Base-by-base conservation (phyloP, 2,888 invertebrate species). In the Rhagonycha lutea region DNA sequence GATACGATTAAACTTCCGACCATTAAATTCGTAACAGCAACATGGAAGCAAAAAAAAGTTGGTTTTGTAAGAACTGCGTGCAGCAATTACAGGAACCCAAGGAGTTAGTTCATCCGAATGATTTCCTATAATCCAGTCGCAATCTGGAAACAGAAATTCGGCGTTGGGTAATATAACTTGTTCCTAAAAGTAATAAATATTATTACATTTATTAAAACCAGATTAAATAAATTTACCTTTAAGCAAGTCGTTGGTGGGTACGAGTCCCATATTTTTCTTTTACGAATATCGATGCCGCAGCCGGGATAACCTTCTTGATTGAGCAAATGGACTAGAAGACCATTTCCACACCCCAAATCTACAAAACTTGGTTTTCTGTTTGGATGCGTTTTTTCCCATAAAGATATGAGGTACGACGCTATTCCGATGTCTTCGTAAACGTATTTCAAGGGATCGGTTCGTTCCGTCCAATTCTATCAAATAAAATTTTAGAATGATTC, bases 61-160 rank as follows among this genome's bases (percentile, higher is more conserved):
- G 75, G 94, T 93, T 28, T 89, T 89, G 73, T 90, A 91, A 0
- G 94, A 94, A 88, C 94, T 94, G 74, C 91, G 90, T 0, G 96
- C 92, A 26, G 98, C 94, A 82, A 99, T 93, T 0, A 98, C 93
- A 18, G 99, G 98, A 83, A 99, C 93, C 99, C 99, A 99, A 0
- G 98, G 98, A 9, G 99, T 98, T n/a, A 99, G 88, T 87, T 99
- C 99, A 89, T 99, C 99, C 12, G 98, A 98, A 89, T 99, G 99
- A 88, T 99, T 99, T 70, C 99, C 99, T 86, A 99, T 97, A 70
- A 99, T 89, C 98, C 98, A 98, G 84, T 97, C 95, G 28, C 90
- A 91, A n/a, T 93, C 91, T 9, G 93, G 91, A 83, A 94, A 96
- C 63, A 91, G 84, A 78, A 90, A 90, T 70, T 90, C 86, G 78